phyloP scores from a whole-genome alignment of 92 coral and sea anemone species.

The Phenganax subtilis region DNA sequence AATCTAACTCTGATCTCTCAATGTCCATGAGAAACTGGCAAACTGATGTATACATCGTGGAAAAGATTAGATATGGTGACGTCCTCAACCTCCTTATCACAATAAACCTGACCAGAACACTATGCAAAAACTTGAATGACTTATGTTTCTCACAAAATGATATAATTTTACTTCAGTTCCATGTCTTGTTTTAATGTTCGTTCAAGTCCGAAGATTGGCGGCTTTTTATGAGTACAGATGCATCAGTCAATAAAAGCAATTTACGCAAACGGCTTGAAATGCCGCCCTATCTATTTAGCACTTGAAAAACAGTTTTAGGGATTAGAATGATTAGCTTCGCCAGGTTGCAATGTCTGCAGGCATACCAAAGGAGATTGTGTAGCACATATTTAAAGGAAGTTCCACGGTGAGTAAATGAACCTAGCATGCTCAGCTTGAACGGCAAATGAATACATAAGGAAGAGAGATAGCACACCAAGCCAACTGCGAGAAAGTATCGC shows the following conservation, averaged over 20 bases:
- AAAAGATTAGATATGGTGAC: no score
- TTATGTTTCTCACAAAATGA: neutral
- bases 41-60: no score
- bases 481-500: constrained; percentile 5
- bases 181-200: neutral
- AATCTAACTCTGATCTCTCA: neutral
- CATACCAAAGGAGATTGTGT: constrained; percentile 20
- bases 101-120: no score
- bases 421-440: constrained; percentile 23
- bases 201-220: neutral
- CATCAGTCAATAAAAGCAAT: constrained; percentile 18
- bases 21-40: neutral
- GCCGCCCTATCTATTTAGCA: constrained; percentile 13
- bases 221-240: neutral
- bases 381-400: constrained; percentile 16
- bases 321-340: constrained; percentile 1
- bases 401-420: constrained; percentile 19
- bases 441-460: constrained; percentile 16
- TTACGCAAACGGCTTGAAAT: neutral
- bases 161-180: neutral
- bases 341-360: neutral
- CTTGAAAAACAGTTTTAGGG: neutral
- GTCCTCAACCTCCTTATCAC: no score
- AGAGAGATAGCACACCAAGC: constrained; percentile 10
- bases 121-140: no score